Evolutionary conservation across 2,888 invertebrate species (phyloP).

Genomic region (Xestia sexstrigata): DNA sequence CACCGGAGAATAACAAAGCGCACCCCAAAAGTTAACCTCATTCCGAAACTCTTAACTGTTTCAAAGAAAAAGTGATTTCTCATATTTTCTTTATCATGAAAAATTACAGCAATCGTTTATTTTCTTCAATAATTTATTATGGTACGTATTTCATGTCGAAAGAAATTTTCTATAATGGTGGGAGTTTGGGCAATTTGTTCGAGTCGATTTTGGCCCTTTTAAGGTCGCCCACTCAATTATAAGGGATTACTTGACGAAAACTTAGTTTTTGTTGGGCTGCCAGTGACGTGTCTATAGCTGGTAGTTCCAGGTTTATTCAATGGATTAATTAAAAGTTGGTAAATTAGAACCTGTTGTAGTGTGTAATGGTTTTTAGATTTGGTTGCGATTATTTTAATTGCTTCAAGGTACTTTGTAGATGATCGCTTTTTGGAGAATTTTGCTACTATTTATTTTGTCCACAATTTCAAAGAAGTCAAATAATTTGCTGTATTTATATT

Average conservation of each 20-base stretch:
- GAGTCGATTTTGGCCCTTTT: conserved; percentile 31
- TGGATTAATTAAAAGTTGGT: conserved; percentile 43
- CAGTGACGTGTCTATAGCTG: conserved; percentile 8
- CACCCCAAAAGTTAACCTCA: conserved; percentile 40
- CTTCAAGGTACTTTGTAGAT: conserved; percentile 10
- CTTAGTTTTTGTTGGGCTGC: conserved; percentile 47
- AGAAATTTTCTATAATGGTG: conserved; percentile 34
- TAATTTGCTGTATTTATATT: neutral
- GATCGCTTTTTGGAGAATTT: neutral
- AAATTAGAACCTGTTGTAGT: conserved; percentile 17
- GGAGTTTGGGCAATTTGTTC: conserved; percentile 49
- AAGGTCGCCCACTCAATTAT: conserved; percentile 50
- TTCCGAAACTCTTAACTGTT: conserved; percentile 48
- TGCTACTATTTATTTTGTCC: neutral
- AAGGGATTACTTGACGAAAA: conserved; percentile 51
- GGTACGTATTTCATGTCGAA: conserved; percentile 46
- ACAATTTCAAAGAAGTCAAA: too few relatives aligned
- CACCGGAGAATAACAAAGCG: conserved; percentile 14
- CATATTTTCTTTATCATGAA: conserved; percentile 54
- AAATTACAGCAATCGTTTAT: conserved; percentile 59
- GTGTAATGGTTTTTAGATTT: conserved; percentile 19
- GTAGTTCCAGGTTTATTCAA: conserved; percentile 28
- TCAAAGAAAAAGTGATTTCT: conserved; percentile 59
- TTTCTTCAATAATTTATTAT: conserved; percentile 60
- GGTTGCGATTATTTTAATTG: conserved; percentile 24